Conservation (phyloP, 2,797 vertebrate species). For the Poeciliopsis paucimaculata region DNA sequence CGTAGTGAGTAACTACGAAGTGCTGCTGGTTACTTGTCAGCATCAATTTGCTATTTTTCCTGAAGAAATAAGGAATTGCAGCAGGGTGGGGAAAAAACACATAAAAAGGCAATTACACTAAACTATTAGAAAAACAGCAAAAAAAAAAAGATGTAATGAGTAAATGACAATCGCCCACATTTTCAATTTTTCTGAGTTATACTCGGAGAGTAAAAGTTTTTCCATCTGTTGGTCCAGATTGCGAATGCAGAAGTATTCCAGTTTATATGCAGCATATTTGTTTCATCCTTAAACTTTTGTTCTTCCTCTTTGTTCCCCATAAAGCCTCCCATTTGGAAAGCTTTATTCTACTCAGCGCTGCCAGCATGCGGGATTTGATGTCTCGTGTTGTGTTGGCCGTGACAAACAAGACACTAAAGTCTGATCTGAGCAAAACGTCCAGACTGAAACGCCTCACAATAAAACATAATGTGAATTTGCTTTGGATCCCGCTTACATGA, state of each 20-base stretch:
- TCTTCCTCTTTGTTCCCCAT: neutral
- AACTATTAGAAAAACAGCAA: too few species aligned
- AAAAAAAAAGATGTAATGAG: neutral
- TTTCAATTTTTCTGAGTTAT: neutral
- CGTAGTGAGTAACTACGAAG: neutral
- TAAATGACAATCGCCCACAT: neutral
- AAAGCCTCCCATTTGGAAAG: neutral
- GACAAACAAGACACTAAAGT: neutral
- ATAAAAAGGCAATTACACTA: too few species aligned
- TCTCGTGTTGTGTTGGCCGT: neutral
- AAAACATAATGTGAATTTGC: neutral
- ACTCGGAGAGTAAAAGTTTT: neutral
- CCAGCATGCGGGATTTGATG: neutral
- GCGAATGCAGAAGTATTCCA: too few species aligned
- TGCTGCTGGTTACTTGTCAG: neutral
- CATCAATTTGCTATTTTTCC: too few species aligned
- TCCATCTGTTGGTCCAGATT: neutral
- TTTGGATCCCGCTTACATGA: neutral
- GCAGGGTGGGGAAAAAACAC: too few species aligned
- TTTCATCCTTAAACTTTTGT: neutral
- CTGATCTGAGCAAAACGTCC: neutral
- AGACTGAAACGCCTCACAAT: neutral
- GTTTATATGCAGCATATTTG: neutral
- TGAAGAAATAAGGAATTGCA: too few species aligned
- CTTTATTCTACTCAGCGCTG: neutral